These are phyloP conservation scores for Pterocles gutturalis DNA, from an alignment of 2,113 vertebrate species.

Conservation along the genomic window DNA sequence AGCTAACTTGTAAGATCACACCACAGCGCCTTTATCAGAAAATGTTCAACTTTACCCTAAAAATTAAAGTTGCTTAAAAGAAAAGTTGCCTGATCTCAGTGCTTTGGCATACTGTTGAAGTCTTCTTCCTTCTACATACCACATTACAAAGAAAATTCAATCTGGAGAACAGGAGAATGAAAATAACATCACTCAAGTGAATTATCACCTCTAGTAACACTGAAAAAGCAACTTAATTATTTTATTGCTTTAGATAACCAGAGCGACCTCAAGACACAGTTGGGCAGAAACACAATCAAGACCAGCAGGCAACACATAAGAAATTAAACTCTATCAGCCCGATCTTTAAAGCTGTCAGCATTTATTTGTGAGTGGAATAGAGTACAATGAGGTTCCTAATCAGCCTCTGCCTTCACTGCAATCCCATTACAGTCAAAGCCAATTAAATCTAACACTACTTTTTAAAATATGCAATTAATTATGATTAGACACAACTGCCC, in stretches of 20 bases:
- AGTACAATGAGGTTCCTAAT: not conserved
- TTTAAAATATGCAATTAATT: constrained; percentile 39
- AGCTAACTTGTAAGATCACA: not conserved
- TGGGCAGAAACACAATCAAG: not conserved
- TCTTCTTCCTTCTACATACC: not conserved
- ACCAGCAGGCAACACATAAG: not conserved
- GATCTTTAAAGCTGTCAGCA: constrained; percentile 11
- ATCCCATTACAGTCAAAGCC: constrained; percentile 22
- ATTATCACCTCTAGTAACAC: not conserved
- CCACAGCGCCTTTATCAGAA: not conserved
- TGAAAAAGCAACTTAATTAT: not conserved
- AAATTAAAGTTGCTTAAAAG: not conserved
- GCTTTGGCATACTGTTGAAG: not conserved
- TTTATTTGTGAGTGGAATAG: constrained; percentile 20
- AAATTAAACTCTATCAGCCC: not conserved
- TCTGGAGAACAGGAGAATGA: not conserved
- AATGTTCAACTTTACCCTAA: not conserved
- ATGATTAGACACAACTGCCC: not conserved
- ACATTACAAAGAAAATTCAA: not conserved
- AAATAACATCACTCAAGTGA: not conserved
- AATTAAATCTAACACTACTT: not conserved
- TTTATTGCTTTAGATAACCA: constrained; percentile 3
- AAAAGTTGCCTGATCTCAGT: not conserved
- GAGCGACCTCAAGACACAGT: not conserved
- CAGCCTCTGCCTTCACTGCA: not conserved